Evolutionary conservation across 1,140 invertebrate species (phyloP), one percentile per base, ranked within the genome.

Genomic region (Drosophila cardini): DNA sequence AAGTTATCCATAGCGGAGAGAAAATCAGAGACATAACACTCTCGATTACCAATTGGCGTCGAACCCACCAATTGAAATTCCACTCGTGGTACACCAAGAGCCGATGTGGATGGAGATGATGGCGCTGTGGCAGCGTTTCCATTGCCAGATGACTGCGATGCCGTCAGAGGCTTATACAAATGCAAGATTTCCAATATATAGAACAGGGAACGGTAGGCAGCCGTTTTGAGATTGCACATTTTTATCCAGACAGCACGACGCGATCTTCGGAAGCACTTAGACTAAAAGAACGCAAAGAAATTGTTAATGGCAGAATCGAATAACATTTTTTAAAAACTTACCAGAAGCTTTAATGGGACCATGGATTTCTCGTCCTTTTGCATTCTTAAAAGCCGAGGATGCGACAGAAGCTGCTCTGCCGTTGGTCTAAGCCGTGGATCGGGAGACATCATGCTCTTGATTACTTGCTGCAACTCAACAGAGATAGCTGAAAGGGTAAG

Each of bases 371-470:
- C 77, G 42, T 73, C 64, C 38, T 80, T 72, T 57, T 82, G 75
- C 60, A 92, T 70, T 50, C 52, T 48, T 8, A 64, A 53, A 4
- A 92, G 53, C 34, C 62, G 76, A 36, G 92, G 85, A 60, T 92
- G 78, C 5, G 69, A 52, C 6, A 95, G 77, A 3, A 95, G 83
- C 52, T 94, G 83, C 60, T 94, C 92, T 4, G 93, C 93, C 4
- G 93, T 93, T 6, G 94, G 94, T 55, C 95, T 83, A 56, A 80
- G 82, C 9, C 48, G 71, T 6, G 93, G 93, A 80, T 94, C 92
- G 4, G 93, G 93, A 36, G 93, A 92, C 91, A 95, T 93, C 95
- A 95, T 95, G 36, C 83, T 73, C 40, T 83, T 90, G 26, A 95
- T 94, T 0, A 95, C 91, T 70, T 92, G 74, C 68, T 93, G 93